A percentile compares a stretch with the other conserved stretches of the same genome.
Evolutionary conservation across 2,797 vertebrate species (phyloP).

Genomic region (Lepilemur ruficaudatus): DNA sequence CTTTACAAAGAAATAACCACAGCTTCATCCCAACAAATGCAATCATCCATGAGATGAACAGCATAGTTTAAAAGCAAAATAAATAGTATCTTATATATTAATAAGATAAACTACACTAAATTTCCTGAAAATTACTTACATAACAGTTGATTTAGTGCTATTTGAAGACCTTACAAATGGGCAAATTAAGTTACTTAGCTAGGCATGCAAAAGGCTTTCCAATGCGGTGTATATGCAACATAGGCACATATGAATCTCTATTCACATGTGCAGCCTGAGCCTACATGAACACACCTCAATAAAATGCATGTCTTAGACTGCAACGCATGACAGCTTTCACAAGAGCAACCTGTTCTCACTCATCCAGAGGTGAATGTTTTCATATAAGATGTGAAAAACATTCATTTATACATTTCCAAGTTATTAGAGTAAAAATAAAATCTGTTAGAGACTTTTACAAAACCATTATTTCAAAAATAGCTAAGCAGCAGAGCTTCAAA

Average conservation of each 20-base stretch:
- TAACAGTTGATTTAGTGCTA: not conserved
- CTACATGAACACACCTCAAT: not conserved
- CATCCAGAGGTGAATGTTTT: not conserved
- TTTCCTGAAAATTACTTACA: not conserved
- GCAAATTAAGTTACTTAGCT: not conserved
- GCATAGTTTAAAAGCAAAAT: not conserved
- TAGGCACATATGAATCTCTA: not conserved
- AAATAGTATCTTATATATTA: not conserved
- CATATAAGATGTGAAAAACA: not conserved
- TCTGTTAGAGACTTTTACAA: not conserved
- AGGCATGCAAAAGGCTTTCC: not conserved
- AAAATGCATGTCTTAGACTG: not conserved
- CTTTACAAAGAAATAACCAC: not conserved
- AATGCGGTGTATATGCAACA: accelerated
- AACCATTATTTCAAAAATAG: slow-evolving; percentile 51
- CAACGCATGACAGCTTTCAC: accelerated
- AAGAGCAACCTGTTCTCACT: not conserved
- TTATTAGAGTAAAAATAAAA: slow-evolving; percentile 21
- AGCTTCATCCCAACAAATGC: not conserved
- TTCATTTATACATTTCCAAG: slow-evolving; percentile 21
- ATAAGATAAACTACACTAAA: not conserved
- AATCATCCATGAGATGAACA: not conserved
- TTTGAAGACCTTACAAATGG: not conserved
- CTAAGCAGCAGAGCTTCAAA: not conserved
- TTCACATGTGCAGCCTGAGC: too few relatives aligned